Evolutionary conservation across 2,113 vertebrate species (phyloP), one percentile per base, ranked within the genome.

Genomic region (Artemisiospiza belli): DNA sequence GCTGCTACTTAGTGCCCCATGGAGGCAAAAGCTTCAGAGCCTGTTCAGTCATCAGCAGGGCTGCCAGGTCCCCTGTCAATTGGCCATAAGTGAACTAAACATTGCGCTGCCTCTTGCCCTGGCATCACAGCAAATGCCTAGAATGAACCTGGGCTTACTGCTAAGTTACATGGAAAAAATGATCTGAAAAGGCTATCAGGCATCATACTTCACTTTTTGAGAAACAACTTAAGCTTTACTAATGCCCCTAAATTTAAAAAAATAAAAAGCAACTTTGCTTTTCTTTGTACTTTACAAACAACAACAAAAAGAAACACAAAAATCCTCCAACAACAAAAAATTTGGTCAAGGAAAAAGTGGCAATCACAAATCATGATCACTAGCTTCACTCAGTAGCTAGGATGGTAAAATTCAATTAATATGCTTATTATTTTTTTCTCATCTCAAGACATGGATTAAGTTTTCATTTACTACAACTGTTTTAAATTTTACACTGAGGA

Each of bases 1-100:
- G 25, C 23, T 46, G 25, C 13, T 66, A 33, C 2, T 0, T 7
- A 58, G 23, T 15, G 12, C 5, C 17, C 16, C 46, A 54, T 0
- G 11, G 18, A 91, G 15, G 6, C 33, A 47, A 63, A 52, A 49
- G 67, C 47, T 84, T 87, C 81, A 62, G n/a, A 44, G 64, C 28
- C 55, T 22, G 19, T 24, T 61, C 49, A 61, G 31, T 10, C 55
- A 90, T 5, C 28, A 70, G 24, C 11, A 37, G 0, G 1, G 39
- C 43, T 90, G 49, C 27, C 44, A 77, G 55, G 41, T 25, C 20
- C 19, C 16, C 46, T 47, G 15, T 11, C 51, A 70, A 7, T 1
- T 9, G 0, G 31, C 52, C 33, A 22, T 19, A 62, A 66, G 30
- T 2, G 0, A 79, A 22, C 57, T 47, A 83, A 85, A 68, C 31